A percentile compares a stretch with the other conserved stretches of the same genome.
These are phyloP conservation scores for Urocynchramus pylzowi DNA, from an alignment of 2,113 vertebrate genomes.

Conservation along the genomic window DNA sequence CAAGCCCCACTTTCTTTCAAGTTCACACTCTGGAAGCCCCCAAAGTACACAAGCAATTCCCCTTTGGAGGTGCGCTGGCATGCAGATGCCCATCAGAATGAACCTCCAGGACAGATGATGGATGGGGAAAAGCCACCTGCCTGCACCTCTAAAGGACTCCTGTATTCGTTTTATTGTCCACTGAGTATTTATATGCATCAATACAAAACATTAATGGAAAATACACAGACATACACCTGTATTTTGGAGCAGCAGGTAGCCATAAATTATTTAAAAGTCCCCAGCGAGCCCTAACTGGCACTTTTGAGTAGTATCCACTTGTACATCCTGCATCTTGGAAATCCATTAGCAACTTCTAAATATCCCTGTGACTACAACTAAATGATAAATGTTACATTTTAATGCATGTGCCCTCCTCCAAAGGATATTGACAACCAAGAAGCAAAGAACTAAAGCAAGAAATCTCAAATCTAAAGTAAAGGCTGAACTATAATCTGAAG, in stretches of 20 bases:
- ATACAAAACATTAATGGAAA: neutral
- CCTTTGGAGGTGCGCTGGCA: neutral
- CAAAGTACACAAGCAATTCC: constrained; percentile 42
- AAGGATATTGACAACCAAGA: neutral
- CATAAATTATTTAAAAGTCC: neutral
- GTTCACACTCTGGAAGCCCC: constrained; percentile 62
- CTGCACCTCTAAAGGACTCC: neutral
- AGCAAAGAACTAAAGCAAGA: constrained; percentile 25
- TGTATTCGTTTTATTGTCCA: neutral
- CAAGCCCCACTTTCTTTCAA: constrained; percentile 67
- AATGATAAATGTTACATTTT: constrained; percentile 10
- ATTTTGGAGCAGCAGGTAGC: neutral
- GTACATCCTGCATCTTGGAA: neutral
- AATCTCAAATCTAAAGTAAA: neutral
- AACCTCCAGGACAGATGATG: neutral
- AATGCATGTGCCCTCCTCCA: neutral
- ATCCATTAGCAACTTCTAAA: neutral
- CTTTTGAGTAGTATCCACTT: neutral
- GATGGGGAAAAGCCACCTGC: constrained; percentile 15
- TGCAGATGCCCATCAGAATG: neutral
- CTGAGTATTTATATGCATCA: neutral
- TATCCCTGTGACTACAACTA: neutral
- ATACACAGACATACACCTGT: neutral
- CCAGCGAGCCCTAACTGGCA: neutral
- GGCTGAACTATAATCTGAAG: constrained; percentile 41